Evolutionary conservation across 2,888 invertebrate genomes (phyloP).

Genomic region (Eupsilia transversa): DNA sequence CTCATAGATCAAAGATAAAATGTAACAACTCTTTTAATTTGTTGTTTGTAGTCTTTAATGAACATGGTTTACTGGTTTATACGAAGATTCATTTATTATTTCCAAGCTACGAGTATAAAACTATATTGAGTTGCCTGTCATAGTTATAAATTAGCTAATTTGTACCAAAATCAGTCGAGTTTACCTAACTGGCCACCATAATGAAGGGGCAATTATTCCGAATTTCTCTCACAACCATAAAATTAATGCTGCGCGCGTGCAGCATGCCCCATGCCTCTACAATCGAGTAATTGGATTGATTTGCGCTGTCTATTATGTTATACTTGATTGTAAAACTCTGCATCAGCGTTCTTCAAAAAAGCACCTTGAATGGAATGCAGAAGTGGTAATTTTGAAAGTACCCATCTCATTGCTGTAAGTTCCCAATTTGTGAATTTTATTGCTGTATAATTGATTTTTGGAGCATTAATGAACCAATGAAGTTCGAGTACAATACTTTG

Average conservation of each 20-base stretch:
- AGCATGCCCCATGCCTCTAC: conserved; percentile 68
- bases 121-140: conserved; percentile 24
- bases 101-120: conserved; percentile 5
- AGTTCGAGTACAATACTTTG: conserved; percentile 61
- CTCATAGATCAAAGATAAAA: conserved; percentile 28
- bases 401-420: conserved; percentile 53
- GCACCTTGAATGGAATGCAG: conserved; percentile 61
- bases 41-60: neutral
- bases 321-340: conserved; percentile 74
- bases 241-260: conserved; percentile 83
- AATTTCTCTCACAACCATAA: conserved; percentile 83
- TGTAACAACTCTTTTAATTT: conserved; percentile 3
- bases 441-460: conserved; percentile 82
- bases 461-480: conserved; percentile 76
- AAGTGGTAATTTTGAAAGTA: conserved; percentile 58
- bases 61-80: neutral
- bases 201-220: conserved; percentile 82
- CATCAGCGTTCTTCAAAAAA: conserved; percentile 57
- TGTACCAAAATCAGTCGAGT: conserved; percentile 39
- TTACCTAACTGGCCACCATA: conserved; percentile 64
- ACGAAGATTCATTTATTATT: neutral
- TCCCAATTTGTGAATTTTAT: conserved; percentile 82
- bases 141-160: conserved; percentile 48
- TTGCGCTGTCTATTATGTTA: conserved; percentile 79
- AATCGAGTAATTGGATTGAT: conserved; percentile 84